Percentiles rank a stretch among this genome's conserved stretches.
These are phyloP conservation scores for Hemiscyllium ocellatum DNA, from an alignment of 2,113 vertebrate species.

Conservation along the genomic window DNA sequence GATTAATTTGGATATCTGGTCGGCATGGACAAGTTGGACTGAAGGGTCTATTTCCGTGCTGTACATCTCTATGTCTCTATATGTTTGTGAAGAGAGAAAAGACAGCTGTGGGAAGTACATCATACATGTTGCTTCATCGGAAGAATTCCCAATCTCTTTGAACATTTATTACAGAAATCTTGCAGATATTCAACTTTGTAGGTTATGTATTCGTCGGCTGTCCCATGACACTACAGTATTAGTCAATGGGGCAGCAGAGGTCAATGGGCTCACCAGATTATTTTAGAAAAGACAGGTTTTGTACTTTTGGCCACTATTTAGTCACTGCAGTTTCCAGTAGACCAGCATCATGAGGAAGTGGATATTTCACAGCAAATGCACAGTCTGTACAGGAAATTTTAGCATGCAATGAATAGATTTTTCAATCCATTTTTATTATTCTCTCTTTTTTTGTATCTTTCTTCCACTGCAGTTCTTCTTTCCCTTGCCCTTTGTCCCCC, in stretches of 20 bases:
- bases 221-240: neutral
- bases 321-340: neutral
- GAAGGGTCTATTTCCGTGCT: too few relatives aligned
- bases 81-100: neutral
- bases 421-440: neutral
- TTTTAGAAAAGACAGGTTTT: neutral
- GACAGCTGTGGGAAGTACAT: too few relatives aligned
- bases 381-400: neutral
- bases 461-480: neutral
- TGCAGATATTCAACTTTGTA: neutral
- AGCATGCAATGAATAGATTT: neutral
- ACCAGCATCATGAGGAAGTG: neutral
- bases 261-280: neutral
- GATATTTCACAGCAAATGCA: neutral
- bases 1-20: too few relatives aligned
- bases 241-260: too few relatives aligned
- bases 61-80: too few relatives aligned
- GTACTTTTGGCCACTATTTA: neutral
- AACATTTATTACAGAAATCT: neutral
- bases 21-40: too few relatives aligned
- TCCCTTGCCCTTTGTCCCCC: neutral
- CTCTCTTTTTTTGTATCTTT: neutral
- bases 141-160: neutral
- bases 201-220: neutral
- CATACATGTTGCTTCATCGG: neutral